Conservation (phyloP, 2,113 vertebrate genomes). For the Bungarus multicinctus region DNA sequence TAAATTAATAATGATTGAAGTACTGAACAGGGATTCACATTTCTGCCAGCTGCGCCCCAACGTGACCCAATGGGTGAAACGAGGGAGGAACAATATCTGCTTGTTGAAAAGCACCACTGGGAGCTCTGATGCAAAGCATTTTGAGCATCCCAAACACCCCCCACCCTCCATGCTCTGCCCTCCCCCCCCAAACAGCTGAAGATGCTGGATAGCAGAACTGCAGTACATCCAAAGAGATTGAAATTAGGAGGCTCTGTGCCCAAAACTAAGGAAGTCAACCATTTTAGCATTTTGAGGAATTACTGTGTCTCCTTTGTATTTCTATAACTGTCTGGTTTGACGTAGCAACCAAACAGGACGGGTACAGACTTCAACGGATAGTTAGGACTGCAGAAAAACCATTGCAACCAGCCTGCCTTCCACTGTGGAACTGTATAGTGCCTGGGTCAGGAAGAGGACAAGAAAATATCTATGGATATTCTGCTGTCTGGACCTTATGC, state of each 20-base stretch:
- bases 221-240: not conserved
- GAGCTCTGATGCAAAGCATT: not conserved
- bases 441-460: not conserved
- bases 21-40: not conserved
- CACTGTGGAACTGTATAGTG: not conserved
- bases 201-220: not conserved
- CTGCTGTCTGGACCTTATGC: too few species aligned
- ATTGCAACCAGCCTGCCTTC: not conserved
- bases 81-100: not conserved
- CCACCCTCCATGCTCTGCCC: not conserved
- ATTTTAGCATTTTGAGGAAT: not conserved
- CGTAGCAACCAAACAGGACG: not conserved
- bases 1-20: not conserved
- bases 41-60: not conserved
- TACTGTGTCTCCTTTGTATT: not conserved
- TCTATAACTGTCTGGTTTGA: not conserved
- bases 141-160: not conserved
- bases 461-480: not conserved
- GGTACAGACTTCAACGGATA: not conserved
- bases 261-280: not conserved
- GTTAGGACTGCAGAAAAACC: not conserved
- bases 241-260: not conserved
- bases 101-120: not conserved
- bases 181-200: not conserved
- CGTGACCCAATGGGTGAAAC: not conserved